Percentiles rank a stretch among this genome's conserved stretches.
These are phyloP conservation scores for Euclidia mi DNA, from an alignment of 2,888 invertebrate species.

Conservation along the genomic window DNA sequence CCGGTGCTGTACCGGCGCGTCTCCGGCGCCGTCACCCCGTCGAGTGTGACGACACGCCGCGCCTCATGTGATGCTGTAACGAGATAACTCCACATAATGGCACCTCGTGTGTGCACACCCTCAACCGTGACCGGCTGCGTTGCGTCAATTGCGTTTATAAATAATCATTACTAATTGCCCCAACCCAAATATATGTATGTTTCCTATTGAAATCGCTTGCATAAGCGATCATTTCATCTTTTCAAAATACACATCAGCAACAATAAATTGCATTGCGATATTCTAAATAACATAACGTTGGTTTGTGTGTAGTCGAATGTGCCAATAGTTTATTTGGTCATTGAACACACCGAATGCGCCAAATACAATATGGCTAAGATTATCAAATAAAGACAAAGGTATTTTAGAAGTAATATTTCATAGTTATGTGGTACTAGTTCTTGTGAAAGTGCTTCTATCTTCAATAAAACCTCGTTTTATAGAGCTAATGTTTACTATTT, in stretches of 20 bases:
- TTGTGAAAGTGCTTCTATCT: too few relatives aligned
- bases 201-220: slow-evolving; percentile 24
- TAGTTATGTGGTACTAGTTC: too few relatives aligned
- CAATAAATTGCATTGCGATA: neutral
- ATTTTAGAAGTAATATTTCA: too few relatives aligned
- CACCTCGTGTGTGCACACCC: slow-evolving; percentile 51
- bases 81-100: slow-evolving; percentile 60
- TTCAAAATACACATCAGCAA: slow-evolving; percentile 19
- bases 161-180: slow-evolving; percentile 36
- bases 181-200: slow-evolving; percentile 33
- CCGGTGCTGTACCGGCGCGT: slow-evolving; percentile 34
- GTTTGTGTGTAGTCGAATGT: too few relatives aligned
- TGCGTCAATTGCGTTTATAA: slow-evolving; percentile 44
- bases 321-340: too few relatives aligned
- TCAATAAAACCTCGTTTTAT: too few relatives aligned
- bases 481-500: too few relatives aligned
- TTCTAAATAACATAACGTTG: too few relatives aligned
- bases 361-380: too few relatives aligned
- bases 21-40: slow-evolving; percentile 58
- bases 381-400: too few relatives aligned
- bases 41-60: slow-evolving; percentile 57
- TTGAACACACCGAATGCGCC: too few relatives aligned
- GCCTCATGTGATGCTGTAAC: slow-evolving; percentile 52
- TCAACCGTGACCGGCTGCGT: slow-evolving; percentile 46
- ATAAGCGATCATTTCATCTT: slow-evolving; percentile 24